A percentile compares a stretch with the other conserved stretches of the same genome.
These are phyloP conservation scores for Polydrusus pterygomalis DNA, from an alignment of 2,888 invertebrate genomes.

Conservation along the genomic window DNA sequence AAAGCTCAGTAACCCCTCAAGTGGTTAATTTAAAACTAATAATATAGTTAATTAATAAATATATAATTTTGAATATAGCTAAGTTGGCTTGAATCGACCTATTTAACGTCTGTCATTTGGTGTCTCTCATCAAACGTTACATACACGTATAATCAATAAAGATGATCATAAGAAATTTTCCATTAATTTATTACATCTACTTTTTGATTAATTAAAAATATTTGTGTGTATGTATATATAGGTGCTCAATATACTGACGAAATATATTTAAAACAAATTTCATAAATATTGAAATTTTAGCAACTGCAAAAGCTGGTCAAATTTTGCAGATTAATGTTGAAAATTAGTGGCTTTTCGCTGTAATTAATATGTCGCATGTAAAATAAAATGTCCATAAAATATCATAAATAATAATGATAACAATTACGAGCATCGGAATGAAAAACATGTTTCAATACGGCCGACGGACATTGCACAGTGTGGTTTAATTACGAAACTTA, in stretches of 20 bases:
- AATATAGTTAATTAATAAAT: too few relatives aligned
- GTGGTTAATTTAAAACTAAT: too few relatives aligned
- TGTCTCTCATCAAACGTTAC: too few relatives aligned
- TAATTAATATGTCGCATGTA: conserved; percentile 27
- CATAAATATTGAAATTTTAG: conserved; percentile 17
- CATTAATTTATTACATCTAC: too few relatives aligned
- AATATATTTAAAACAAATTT: conserved; percentile 1
- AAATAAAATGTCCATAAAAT: conserved; percentile 33
- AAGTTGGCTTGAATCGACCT: too few relatives aligned
- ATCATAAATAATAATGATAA: conserved; percentile 32
- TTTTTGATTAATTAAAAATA: too few relatives aligned
- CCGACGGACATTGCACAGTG: conserved; percentile 3
- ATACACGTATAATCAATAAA: too few relatives aligned
- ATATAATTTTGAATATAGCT: too few relatives aligned
- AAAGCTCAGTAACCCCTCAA: too few relatives aligned
- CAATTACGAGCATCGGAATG: conserved; percentile 23
- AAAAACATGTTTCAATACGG: conserved; percentile 27
- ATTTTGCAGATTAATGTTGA: conserved; percentile 29
- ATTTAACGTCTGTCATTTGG: too few relatives aligned
- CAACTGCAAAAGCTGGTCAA: background rate
- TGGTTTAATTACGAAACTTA: conserved; percentile 24
- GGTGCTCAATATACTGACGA: too few relatives aligned
- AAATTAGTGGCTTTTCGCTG: conserved; percentile 28
- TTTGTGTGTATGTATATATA: background rate
- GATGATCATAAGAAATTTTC: too few relatives aligned